Evolutionary conservation across 2,888 invertebrate species (phyloP).

Genomic region (Acleris laterana): DNA sequence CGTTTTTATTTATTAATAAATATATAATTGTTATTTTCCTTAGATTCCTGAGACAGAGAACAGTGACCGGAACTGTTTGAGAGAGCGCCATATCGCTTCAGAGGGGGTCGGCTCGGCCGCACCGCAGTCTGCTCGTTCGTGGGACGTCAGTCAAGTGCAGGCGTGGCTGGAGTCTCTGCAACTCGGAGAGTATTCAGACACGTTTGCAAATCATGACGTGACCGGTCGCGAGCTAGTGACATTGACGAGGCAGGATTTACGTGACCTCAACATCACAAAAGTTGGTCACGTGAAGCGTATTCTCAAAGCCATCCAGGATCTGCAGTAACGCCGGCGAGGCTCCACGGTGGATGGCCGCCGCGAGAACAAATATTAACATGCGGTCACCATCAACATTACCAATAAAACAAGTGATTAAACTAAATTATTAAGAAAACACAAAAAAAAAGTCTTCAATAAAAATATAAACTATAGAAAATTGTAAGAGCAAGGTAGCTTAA

Average conservation of each 20-base stretch:
- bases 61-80: slow-evolving; percentile 67
- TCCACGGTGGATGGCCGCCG: slow-evolving; percentile 76
- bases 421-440: background rate
- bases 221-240: slow-evolving; percentile 94
- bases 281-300: slow-evolving; percentile 98
- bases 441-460: no score
- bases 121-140: slow-evolving; percentile 69
- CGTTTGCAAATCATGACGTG: slow-evolving; percentile 95
- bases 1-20: no score
- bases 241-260: slow-evolving; percentile 92
- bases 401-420: background rate
- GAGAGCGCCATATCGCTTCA: slow-evolving; percentile 71
- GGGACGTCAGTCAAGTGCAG: slow-evolving; percentile 96
- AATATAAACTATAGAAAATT: no score
- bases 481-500: no score
- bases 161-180: slow-evolving; percentile 95
- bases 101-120: slow-evolving; percentile 57
- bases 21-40: slow-evolving; percentile 23
- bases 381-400: background rate
- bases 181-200: slow-evolving; percentile 95
- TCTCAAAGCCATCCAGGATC: slow-evolving; percentile 95
- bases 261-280: slow-evolving; percentile 96
- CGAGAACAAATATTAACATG: slow-evolving; percentile 41
- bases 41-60: slow-evolving; percentile 72
- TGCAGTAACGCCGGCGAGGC: slow-evolving; percentile 78